Base-by-base conservation (phyloP, 2,113 vertebrate genomes). In the Mirounga angustirostris region DNA sequence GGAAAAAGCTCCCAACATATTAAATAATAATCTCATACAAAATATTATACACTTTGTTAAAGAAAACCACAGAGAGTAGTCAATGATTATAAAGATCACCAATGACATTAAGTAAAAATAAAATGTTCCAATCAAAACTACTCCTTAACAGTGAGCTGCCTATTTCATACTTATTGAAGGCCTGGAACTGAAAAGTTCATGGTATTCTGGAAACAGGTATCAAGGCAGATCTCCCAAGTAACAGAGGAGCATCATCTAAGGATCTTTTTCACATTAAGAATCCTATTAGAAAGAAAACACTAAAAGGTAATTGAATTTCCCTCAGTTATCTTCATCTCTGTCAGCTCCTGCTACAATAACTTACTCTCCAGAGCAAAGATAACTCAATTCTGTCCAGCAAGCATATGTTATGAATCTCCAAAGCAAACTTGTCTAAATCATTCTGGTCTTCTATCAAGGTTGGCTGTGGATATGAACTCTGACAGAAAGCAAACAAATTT, bases 231-330 rank as follows among this genome's bases (percentile, higher is more conserved):
- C 98, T 98, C 98, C 96, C 94, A 97, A 98, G 98, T 98, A 99
- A 98, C 97, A 98, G 19, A 97, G 98, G 98, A 46, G 56, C 99
- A 99, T 99, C 99, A 99, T 99, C 99, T 99, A 99, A 99, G 99
- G 99, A 99, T 99, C 99, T 99, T 99, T 99, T 99, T 99, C 99
- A 99, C 99, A 99, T 99, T 99, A 99, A 99, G 99, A 99, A 99
- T 99, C 99, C 99, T 99, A 99, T 99, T 99, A 99, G 99, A 99
- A 99, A 99, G 99, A 99, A 99, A 99, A 99, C 99, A 99, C 99
- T 99, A 99, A 99, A 99, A 99, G 99, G 99, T 99, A 99, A 99
- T 99, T 99, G 99, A 99, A 99, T 99, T 99, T 99, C 99, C 99
- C 99, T 99, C 99, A 99, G 99, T 99, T 99, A 99, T 99, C 99